phyloP scores from a whole-genome alignment of 2,113 vertebrate species.

The Passer domesticus region DNA sequence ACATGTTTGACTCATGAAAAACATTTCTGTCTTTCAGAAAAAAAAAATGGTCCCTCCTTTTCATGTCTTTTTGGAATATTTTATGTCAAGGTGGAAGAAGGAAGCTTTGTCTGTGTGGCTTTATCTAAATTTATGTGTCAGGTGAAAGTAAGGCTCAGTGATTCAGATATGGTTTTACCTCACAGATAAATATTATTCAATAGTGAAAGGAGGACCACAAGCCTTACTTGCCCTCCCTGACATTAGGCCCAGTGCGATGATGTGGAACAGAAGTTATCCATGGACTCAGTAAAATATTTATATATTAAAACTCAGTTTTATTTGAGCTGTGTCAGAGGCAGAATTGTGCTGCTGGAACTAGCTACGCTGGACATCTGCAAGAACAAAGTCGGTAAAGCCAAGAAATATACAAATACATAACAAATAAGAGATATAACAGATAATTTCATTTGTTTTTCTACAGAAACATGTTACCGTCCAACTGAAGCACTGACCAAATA shows the following conservation, averaged over 20 bases:
- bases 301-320: background rate
- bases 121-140: background rate
- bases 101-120: background rate
- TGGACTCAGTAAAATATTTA: background rate
- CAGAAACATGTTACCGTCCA: background rate
- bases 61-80: background rate
- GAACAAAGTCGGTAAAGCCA: background rate
- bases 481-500: conserved; percentile 3
- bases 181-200: background rate
- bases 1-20: background rate
- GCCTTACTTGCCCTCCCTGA: background rate
- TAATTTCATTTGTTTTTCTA: background rate
- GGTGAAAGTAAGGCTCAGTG: background rate
- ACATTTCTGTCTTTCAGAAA: background rate
- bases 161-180: background rate
- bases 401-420: background rate
- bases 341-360: background rate
- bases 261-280: background rate
- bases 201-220: background rate
- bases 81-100: background rate
- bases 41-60: background rate
- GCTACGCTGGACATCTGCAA: background rate
- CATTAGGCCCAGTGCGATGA: background rate
- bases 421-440: background rate
- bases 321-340: background rate